These are phyloP conservation scores for Nomada fabriciana DNA, from an alignment of 2,888 invertebrate species.

Conservation along the genomic window DNA sequence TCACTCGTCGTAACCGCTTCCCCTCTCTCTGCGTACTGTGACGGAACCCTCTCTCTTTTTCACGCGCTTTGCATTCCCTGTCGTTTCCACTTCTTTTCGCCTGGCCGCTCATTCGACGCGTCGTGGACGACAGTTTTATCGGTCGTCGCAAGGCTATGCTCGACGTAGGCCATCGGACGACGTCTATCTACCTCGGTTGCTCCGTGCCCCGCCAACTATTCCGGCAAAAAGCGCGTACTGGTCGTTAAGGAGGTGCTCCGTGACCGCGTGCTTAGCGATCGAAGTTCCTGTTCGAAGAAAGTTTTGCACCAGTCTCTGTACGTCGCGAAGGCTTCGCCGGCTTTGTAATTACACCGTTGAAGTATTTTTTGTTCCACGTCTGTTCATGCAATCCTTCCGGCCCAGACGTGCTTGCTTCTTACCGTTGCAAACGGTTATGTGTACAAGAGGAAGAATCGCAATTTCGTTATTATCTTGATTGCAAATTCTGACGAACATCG, in stretches of 20 bases:
- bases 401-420: no score
- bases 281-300: constrained; percentile 3
- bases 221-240: neutral
- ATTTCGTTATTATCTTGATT: neutral
- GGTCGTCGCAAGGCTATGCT: constrained; percentile 41
- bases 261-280: neutral
- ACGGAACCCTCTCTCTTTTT: constrained; percentile 66
- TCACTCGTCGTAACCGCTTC: constrained; percentile 51
- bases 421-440: no score
- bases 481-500: neutral
- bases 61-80: constrained; percentile 65
- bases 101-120: constrained; percentile 42
- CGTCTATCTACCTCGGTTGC: constrained; percentile 13
- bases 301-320: neutral
- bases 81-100: constrained; percentile 64
- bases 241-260: constrained; percentile 10
- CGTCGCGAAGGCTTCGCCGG: neutral
- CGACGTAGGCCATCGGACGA: constrained; percentile 10
- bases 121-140: constrained; percentile 54
- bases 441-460: neutral
- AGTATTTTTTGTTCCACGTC: no score
- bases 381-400: neutral
- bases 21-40: constrained; percentile 41
- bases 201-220: constrained; percentile 3
- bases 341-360: no score